A percentile compares a stretch with the other conserved stretches of the same genome.
phyloP scores from a whole-genome alignment of 2,797 vertebrate genomes.

The Zalophus californianus region DNA sequence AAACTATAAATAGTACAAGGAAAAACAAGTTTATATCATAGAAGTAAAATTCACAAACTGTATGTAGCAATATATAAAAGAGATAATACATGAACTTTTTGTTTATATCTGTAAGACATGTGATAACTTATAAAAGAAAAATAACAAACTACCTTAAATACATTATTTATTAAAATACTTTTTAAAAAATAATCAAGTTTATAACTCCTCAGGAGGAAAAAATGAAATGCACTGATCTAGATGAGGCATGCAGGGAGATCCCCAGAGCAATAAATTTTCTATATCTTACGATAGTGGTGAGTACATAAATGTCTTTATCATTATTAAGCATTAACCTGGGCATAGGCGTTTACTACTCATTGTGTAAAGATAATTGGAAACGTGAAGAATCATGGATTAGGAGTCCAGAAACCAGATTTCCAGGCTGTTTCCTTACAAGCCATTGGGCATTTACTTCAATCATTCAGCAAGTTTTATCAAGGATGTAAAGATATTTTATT shows the following conservation, averaged over 20 bases:
- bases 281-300: not conserved
- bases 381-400: not conserved
- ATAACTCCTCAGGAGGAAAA: not conserved
- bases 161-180: not conserved
- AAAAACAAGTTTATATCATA: not conserved
- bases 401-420: not conserved
- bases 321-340: not conserved
- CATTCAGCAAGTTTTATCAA: not conserved
- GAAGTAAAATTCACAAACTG: not conserved
- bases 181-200: not conserved
- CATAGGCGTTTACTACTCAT: not conserved
- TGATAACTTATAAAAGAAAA: not conserved
- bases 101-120: not conserved
- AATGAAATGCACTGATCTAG: not conserved
- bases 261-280: not conserved
- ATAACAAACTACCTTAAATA: not conserved
- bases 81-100: not conserved
- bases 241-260: not conserved
- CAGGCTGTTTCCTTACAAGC: not conserved
- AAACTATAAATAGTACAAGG: not conserved
- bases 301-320: not conserved
- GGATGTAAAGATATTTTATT: not conserved
- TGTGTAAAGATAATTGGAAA: not conserved
- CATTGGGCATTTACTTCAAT: not conserved
- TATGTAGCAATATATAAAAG: not conserved